Evolutionary conservation across 2,888 invertebrate species (phyloP).

Genomic region (Coecobrya sp.): DNA sequence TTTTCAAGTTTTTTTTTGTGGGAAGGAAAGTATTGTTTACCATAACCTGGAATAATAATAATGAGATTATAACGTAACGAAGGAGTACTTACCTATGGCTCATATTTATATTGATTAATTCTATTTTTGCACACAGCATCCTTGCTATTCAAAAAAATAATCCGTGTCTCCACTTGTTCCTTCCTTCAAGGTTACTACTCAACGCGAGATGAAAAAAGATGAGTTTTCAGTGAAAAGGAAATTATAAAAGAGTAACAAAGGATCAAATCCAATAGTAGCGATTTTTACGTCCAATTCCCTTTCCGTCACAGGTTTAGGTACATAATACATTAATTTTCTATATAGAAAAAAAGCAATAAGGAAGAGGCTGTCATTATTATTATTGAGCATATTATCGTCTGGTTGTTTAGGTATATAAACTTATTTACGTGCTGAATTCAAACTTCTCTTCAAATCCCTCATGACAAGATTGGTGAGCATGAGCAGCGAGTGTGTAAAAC

Average conservation of each 20-base stretch:
- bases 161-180: conserved; percentile 21
- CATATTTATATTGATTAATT: neutral
- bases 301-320: neutral
- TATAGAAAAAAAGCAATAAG: conserved; percentile 6
- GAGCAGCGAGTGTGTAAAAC: neutral
- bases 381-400: neutral
- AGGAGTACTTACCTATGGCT: neutral
- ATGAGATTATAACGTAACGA: neutral
- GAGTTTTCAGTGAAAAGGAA: neutral
- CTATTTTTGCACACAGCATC: neutral
- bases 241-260: conserved; percentile 1
- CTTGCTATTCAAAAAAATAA: conserved; percentile 18
- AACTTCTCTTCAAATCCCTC: conserved; percentile 8
- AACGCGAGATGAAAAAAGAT: neutral
- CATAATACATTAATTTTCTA: neutral
- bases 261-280: neutral
- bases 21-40: neutral
- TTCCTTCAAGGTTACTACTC: conserved; percentile 17
- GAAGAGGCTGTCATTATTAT: neutral
- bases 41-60: conserved; percentile 37
- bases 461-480: neutral
- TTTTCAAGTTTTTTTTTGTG: neutral
- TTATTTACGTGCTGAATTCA: neutral
- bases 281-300: conserved; percentile 8
- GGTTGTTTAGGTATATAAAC: neutral